Base-by-base conservation (phyloP, 1,140 invertebrate genomes). In the Neodiprion fabricii region DNA sequence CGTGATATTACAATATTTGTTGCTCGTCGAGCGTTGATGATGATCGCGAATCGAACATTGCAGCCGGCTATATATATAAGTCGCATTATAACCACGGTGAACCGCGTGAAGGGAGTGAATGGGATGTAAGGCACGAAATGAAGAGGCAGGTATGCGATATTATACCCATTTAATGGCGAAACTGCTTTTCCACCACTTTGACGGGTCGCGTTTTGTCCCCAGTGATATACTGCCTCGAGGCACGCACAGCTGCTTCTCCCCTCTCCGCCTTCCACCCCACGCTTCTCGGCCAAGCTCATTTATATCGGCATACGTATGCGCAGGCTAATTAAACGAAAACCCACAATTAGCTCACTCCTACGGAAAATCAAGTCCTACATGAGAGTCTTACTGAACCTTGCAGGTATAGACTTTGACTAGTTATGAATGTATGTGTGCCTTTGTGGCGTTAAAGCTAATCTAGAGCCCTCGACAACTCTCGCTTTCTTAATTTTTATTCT, bases 141-240 rank as follows among this genome's bases (percentile, higher is more conserved):
- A 40, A 40, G 28, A 40, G 28, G 28, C 28, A 40, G 28, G 28
- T 40, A 40, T 40, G 28, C 28, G 28, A 40, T 40, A 40, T 40
- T 40, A 40, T 40, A 40, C 28, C 28, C 28, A 61, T 61, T 61
- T 61, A 61, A 61, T 61, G 53, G 53, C 53, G 53, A 61, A 17
- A 61, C 53, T 17, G 53, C 53, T 61, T 61, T 61, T 61, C 53
- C 53, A 61, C 53, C n/a, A 61, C 53, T 61, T 61, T 61, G 53
- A 61, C 53, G 53, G 53, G 53, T 61, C 53, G 53, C 53, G 53
- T 61, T 61, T 61, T 61, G 53, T 61, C 53, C 11, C 53, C 3
- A 61, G 53, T 61, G 53, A 61, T 61, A 61, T 61, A 61, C 53
- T 61, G 53, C 53, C 53, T 12, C 53, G 53, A 61, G n/a, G n/a